Evolutionary conservation across 2,113 vertebrate genomes (phyloP).

Genomic region (Centropristis striata): DNA sequence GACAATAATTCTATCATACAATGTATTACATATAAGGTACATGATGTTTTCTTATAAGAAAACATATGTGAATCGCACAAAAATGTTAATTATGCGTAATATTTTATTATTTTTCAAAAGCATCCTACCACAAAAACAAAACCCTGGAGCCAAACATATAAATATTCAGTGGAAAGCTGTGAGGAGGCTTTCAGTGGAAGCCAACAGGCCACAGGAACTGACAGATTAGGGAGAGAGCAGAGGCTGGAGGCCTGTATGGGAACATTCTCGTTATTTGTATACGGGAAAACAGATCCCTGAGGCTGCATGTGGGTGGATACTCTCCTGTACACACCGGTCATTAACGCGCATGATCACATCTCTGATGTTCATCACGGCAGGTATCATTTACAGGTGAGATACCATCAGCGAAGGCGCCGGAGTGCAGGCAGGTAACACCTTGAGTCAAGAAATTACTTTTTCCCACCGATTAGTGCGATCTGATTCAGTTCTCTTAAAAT

Average conservation of each 20-base stretch:
- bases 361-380: constrained; percentile 48
- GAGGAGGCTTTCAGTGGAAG: constrained; percentile 2
- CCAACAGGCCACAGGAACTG: constrained; percentile 22
- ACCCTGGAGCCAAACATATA: neutral
- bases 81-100: neutral
- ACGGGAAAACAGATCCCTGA: neutral
- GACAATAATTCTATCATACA: neutral
- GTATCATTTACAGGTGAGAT: constrained; percentile 68
- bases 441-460: constrained; percentile 33
- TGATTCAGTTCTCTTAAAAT: neutral
- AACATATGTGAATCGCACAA: neutral
- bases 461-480: neutral
- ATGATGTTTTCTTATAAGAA: neutral
- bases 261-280: constrained; percentile 17
- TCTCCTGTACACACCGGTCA: constrained; percentile 39
- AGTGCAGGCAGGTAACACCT: constrained; percentile 30
- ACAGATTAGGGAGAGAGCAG: neutral
- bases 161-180: neutral
- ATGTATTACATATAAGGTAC: too few species aligned
- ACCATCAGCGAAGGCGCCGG: constrained; percentile 80
- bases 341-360: constrained; percentile 53
- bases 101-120: neutral
- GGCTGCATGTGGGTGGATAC: constrained; percentile 46
- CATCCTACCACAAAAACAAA: neutral
- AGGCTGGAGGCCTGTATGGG: constrained; percentile 14